Conservation (phyloP, 2,113 vertebrate genomes). For the Edolisoma coerulescens region DNA sequence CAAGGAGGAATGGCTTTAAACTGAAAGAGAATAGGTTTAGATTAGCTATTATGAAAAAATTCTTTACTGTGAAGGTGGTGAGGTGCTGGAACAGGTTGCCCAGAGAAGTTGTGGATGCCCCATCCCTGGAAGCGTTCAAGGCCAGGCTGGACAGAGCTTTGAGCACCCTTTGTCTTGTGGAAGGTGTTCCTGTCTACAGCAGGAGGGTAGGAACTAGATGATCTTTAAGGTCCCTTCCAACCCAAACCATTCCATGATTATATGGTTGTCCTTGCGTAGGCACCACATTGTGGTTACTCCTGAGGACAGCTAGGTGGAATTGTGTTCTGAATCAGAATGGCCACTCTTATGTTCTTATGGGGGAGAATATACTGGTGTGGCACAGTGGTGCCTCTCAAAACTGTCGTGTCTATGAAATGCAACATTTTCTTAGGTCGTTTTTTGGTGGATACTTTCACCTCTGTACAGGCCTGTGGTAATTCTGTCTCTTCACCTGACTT, state of each 20-base stretch:
- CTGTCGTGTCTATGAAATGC: background rate
- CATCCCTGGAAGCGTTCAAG: background rate
- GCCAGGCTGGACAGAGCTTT: background rate
- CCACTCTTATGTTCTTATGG: fast-evolving
- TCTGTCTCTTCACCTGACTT: background rate
- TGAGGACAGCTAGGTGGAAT: background rate
- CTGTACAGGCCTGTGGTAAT: background rate
- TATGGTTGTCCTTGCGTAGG: background rate
- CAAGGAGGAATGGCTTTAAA: background rate
- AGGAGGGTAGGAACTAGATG: background rate
- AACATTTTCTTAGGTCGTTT: background rate
- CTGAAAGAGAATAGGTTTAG: background rate
- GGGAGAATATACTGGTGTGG: background rate
- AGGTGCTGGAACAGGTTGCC: background rate
- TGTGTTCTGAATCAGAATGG: background rate
- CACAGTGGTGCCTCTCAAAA: background rate
- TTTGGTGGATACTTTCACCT: background rate
- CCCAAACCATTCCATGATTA: background rate
- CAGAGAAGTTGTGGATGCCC: background rate
- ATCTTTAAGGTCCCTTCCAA: background rate
- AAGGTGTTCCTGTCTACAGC: background rate
- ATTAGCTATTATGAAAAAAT: background rate
- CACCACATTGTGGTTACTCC: background rate
- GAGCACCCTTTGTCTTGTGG: background rate
- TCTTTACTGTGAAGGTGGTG: background rate